Evolutionary conservation across 2,888 invertebrate genomes (phyloP).

Genomic region (Oconnorella tubifera): DNA sequence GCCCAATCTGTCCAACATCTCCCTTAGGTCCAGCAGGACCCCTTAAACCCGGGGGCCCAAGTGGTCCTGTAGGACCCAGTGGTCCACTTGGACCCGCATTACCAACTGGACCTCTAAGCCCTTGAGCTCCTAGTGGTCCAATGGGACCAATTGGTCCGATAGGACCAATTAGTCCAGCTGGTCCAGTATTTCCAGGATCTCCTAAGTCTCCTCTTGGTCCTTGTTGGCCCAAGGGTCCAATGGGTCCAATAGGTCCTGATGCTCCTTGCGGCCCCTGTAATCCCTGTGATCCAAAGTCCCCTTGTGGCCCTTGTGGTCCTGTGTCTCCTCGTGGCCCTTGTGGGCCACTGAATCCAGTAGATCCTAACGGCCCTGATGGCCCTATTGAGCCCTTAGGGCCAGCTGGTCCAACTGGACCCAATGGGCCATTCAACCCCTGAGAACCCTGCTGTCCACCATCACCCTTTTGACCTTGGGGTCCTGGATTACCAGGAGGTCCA

Average conservation of each 20-base stretch:
- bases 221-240: neutral
- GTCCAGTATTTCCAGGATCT: constrained; percentile 16
- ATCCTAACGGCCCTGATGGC: constrained; percentile 60
- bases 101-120: constrained; percentile 25
- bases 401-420: constrained; percentile 10
- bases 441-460: constrained; percentile 33
- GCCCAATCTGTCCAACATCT: constrained; percentile 13
- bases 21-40: constrained; percentile 22
- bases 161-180: constrained; percentile 12
- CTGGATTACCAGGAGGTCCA: constrained; percentile 11
- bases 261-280: neutral
- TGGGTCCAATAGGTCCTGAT: neutral
- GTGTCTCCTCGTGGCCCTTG: neutral
- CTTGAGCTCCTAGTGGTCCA: constrained; percentile 22
- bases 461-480: constrained; percentile 2
- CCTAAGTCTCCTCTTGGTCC: constrained; percentile 2
- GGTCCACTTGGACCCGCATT: constrained; percentile 19
- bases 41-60: constrained; percentile 22
- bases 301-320: neutral
- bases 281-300: neutral
- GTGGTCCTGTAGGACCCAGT: constrained; percentile 24
- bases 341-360: neutral
- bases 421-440: constrained; percentile 37
- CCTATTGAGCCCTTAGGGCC: constrained; percentile 50
- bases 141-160: constrained; percentile 21